These are phyloP conservation scores for Cheilosia scutellata DNA, from an alignment of 2,888 invertebrate genomes.

Conservation along the genomic window DNA sequence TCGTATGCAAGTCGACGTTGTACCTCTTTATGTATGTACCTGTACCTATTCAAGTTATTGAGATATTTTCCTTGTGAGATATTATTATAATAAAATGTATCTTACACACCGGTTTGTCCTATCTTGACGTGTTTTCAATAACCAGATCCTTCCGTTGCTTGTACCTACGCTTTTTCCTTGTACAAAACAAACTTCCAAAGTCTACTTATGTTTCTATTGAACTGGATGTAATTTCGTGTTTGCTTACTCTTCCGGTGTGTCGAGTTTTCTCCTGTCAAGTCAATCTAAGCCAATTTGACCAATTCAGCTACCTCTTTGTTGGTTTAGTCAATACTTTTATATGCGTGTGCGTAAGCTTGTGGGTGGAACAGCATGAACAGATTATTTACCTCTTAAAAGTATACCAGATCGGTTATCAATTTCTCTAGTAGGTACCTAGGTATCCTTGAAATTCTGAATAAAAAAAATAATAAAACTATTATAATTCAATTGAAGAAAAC, in stretches of 20 bases:
- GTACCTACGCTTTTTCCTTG: no score
- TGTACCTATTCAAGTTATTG: constrained; percentile 5
- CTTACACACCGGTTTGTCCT: background rate
- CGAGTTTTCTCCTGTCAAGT: constrained; percentile 24
- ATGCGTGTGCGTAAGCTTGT: background rate
- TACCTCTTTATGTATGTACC: background rate
- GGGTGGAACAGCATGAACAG: background rate
- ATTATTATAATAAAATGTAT: constrained; percentile 2
- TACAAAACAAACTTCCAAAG: background rate
- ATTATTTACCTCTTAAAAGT: background rate
- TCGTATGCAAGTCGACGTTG: background rate
- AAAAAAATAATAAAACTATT: constrained; percentile 30
- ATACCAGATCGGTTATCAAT: background rate
- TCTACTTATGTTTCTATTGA: constrained; percentile 24
- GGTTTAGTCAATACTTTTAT: background rate
- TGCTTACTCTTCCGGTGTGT: constrained; percentile 46
- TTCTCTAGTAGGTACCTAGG: no score
- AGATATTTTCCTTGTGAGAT: constrained; percentile 6
- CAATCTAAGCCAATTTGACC: constrained; percentile 36
- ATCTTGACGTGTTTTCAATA: background rate
- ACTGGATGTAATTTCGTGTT: constrained; percentile 41
- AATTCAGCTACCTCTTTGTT: constrained; percentile 5
- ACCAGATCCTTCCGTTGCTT: background rate
- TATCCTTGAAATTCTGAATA: background rate
- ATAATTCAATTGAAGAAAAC: constrained; percentile 45